phyloP scores from a whole-genome alignment of 2,113 vertebrate genomes.

The Octodon degus region DNA sequence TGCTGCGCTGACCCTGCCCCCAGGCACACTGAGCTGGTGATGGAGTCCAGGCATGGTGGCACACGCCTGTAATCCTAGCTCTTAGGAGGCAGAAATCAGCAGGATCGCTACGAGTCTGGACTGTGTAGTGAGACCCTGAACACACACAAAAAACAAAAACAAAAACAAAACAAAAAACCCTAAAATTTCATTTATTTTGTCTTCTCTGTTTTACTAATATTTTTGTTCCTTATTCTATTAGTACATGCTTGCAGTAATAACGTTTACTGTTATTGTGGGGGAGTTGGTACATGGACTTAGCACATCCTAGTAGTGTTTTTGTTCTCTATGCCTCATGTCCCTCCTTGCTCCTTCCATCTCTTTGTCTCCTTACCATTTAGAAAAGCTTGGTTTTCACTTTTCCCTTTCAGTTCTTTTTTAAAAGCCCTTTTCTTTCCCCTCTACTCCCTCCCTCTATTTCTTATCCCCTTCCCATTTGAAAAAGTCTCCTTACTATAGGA shows the following conservation, averaged over 20 bases:
- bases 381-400: not conserved
- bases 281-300: not conserved
- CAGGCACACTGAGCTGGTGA: too few relatives aligned
- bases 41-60: too few relatives aligned
- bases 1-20: too few relatives aligned
- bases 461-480: not conserved
- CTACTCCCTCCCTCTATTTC: not conserved
- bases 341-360: not conserved
- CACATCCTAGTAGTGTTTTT: not conserved
- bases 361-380: not conserved
- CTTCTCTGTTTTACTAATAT: not conserved
- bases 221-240: not conserved
- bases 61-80: too few relatives aligned
- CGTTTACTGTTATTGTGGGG: not conserved
- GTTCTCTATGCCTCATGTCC: not conserved
- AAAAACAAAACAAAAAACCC: too few relatives aligned
- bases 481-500: not conserved
- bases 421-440: not conserved
- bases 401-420: not conserved
- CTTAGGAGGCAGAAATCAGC: too few relatives aligned
- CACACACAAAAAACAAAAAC: too few relatives aligned
- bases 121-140: too few relatives aligned
- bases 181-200: not conserved
- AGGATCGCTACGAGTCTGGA: too few relatives aligned
- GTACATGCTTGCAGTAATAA: not conserved